Percentiles rank a stretch among this genome's conserved stretches.
Conservation (phyloP, 2,797 vertebrate genomes). For the Arnoldichthys spilopterus region DNA sequence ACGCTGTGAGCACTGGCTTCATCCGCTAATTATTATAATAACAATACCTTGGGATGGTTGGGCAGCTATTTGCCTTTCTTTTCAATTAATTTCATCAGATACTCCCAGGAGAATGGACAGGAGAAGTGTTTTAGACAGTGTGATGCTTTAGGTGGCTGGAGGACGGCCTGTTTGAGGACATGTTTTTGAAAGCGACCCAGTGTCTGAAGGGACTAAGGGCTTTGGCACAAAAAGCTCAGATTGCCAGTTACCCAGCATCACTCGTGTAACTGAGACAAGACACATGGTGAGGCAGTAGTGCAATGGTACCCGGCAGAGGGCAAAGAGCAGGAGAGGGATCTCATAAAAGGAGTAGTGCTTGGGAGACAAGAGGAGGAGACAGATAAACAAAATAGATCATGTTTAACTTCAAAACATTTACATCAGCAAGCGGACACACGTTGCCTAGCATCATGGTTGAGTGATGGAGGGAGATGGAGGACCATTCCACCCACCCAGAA, state of each 20-base stretch:
- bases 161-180: neutral
- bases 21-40: slow-evolving; percentile 80
- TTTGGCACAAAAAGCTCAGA: neutral
- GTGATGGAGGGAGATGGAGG: too few relatives aligned
- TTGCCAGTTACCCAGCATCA: neutral
- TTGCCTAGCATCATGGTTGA: too few relatives aligned
- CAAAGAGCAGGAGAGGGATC: slow-evolving; percentile 24
- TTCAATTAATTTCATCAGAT: slow-evolving; percentile 82
- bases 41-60: slow-evolving; percentile 75
- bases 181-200: slow-evolving; percentile 4
- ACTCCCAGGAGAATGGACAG: slow-evolving; percentile 64
- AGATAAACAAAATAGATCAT: slow-evolving; percentile 54
- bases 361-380: slow-evolving; percentile 44
- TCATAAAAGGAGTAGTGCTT: slow-evolving; percentile 39
- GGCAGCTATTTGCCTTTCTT: slow-evolving; percentile 77
- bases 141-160: neutral
- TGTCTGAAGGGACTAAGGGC: neutral
- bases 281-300: slow-evolving; percentile 2
- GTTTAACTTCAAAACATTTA: too few relatives aligned
- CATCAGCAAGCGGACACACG: too few relatives aligned
- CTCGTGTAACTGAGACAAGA: slow-evolving; percentile 8
- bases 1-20: slow-evolving; percentile 70
- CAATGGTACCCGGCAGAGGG: slow-evolving; percentile 15
- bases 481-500: too few relatives aligned
- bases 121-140: slow-evolving; percentile 46